phyloP scores from a whole-genome alignment of 1,140 invertebrate species.

The Diachasmimorpha longicaudata region DNA sequence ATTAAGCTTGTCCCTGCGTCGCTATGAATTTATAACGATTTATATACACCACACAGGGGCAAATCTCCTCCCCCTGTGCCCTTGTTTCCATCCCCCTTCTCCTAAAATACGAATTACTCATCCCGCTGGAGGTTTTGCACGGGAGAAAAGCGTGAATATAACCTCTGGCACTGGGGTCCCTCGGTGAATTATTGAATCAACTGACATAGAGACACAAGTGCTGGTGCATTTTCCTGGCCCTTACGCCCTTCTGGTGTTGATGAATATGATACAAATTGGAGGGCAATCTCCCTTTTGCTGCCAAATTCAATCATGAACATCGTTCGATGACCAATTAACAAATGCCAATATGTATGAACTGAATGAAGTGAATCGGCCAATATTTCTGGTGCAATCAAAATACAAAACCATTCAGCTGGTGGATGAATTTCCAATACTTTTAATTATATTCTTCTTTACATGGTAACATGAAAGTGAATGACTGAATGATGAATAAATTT shows the following conservation, averaged over 20 bases:
- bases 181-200: background rate
- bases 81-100: background rate
- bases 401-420: background rate
- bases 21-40: slow-evolving; percentile 38
- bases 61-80: too few relatives aligned
- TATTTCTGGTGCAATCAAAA: background rate
- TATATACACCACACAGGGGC: slow-evolving; percentile 13
- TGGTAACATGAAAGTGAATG: too few relatives aligned
- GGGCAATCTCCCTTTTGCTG: background rate
- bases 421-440: background rate
- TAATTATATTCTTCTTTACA: background rate
- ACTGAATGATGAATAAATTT: too few relatives aligned
- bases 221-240: background rate
- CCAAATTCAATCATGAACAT: background rate
- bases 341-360: background rate
- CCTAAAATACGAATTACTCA: slow-evolving; percentile 20
- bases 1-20: slow-evolving; percentile 31
- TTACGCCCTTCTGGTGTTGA: background rate
- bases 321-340: background rate
- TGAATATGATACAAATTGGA: background rate
- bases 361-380: background rate
- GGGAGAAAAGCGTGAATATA: background rate
- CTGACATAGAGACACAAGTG: background rate
- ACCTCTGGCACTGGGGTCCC: background rate
- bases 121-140: slow-evolving; percentile 9